Conservation (phyloP, 23 tunicate species). For the Phallusia fumigata region DNA sequence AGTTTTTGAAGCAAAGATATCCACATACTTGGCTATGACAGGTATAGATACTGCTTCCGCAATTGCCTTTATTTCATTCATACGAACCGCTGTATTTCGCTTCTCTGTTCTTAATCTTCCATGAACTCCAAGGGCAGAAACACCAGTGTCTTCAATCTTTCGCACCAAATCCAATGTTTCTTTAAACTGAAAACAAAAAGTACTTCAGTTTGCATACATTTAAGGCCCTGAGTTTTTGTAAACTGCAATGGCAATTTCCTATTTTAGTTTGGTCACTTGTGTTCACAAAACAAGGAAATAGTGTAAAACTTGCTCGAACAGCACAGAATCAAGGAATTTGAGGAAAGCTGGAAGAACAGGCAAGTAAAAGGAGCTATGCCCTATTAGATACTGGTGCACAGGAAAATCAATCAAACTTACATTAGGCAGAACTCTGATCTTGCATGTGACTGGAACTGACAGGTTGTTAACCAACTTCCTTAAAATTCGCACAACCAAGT, state of each 20-base stretch:
- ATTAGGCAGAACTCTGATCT: slow-evolving; percentile 31
- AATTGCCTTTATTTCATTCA: slow-evolving; percentile 25
- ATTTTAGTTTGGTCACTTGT: too few species aligned
- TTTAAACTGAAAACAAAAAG: slow-evolving; percentile 26
- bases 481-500: slow-evolving; percentile 31
- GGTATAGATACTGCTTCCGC: slow-evolving; percentile 57
- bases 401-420: slow-evolving; percentile 2
- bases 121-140: slow-evolving; percentile 57
- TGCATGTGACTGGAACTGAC: slow-evolving; percentile 59
- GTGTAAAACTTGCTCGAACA: too few species aligned
- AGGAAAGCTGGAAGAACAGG: too few species aligned
- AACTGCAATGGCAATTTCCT: too few species aligned
- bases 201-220: too few species aligned
- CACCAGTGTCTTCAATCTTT: slow-evolving; percentile 59
- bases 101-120: slow-evolving; percentile 49
- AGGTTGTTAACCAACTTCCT: slow-evolving; percentile 40
- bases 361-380: too few species aligned
- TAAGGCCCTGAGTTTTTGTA: too few species aligned
- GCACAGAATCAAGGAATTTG: too few species aligned
- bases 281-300: too few species aligned
- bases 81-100: slow-evolving; percentile 23
- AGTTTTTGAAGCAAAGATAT: too few species aligned
- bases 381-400: too few species aligned
- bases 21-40: slow-evolving; percentile 57
- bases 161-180: slow-evolving; percentile 54